These are phyloP conservation scores for Drosophila rhopaloa DNA, from an alignment of 1,140 invertebrate genomes.

Conservation along the genomic window DNA sequence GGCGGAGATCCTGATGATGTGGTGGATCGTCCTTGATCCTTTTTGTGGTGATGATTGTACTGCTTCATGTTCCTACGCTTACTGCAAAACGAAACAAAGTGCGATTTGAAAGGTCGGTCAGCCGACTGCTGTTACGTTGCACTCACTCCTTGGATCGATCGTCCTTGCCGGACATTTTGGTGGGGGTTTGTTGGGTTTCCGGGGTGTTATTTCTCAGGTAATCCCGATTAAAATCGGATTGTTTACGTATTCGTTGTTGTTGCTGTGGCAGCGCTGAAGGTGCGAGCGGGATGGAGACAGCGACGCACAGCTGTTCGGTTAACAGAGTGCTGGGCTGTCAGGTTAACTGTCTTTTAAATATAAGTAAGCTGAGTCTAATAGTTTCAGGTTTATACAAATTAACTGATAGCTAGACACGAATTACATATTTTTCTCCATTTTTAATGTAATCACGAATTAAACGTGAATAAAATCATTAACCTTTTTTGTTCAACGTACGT, in stretches of 20 bases:
- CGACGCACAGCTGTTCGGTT: not conserved
- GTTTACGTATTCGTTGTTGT: slow-evolving; percentile 21
- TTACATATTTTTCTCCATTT: too few relatives aligned
- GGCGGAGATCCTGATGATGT: slow-evolving; percentile 72
- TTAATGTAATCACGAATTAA: too few relatives aligned
- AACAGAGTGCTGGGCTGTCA: not conserved
- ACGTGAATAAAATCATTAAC: too few relatives aligned
- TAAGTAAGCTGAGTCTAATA: too few relatives aligned
- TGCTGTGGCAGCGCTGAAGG: slow-evolving; percentile 4
- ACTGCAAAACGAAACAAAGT: slow-evolving; percentile 17
- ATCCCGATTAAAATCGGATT: slow-evolving; percentile 21
- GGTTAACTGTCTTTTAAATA: too few relatives aligned
- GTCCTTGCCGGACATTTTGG: slow-evolving; percentile 73
- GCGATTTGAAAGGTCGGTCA: not conserved
- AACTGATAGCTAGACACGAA: too few relatives aligned
- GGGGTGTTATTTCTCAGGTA: slow-evolving; percentile 11
- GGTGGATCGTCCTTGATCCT: slow-evolving; percentile 53
- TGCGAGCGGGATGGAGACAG: not conserved
- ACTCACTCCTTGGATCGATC: slow-evolving; percentile 83
- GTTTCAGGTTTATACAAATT: too few relatives aligned
- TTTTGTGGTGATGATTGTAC: slow-evolving; percentile 55
- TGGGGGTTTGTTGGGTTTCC: slow-evolving; percentile 12
- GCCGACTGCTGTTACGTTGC: slow-evolving; percentile 28
- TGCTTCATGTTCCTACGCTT: slow-evolving; percentile 79
- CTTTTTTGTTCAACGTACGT: too few relatives aligned